phyloP scores from a whole-genome alignment of 2,797 vertebrate genomes.

The Furcifer pardalis region DNA sequence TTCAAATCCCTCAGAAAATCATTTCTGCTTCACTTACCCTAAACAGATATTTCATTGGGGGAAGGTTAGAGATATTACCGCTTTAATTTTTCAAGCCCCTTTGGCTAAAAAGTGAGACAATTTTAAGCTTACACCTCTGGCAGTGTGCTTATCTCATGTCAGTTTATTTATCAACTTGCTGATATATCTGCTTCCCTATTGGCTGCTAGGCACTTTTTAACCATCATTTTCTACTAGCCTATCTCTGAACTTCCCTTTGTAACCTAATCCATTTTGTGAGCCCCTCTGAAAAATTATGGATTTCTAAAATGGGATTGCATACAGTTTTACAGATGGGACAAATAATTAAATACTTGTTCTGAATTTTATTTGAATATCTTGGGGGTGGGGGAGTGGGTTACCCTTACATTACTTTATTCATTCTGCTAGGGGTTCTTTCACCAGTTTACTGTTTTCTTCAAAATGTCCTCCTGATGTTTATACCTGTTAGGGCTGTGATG shows the following conservation, averaged over 20 bases:
- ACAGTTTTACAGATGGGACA: constrained; percentile 13
- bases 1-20: background rate
- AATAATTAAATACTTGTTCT: background rate
- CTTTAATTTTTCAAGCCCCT: constrained; percentile 8
- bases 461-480: background rate
- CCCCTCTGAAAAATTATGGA: background rate
- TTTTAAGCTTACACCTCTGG: background rate
- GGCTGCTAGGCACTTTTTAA: constrained; percentile 15
- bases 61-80: background rate
- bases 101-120: background rate
- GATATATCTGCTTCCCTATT: constrained; percentile 13
- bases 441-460: constrained; percentile 14
- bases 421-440: background rate
- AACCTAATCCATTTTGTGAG: constrained; percentile 30
- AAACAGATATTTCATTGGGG: constrained; percentile 13
- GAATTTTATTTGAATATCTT: background rate
- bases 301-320: constrained; percentile 18
- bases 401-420: background rate
- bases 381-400: constrained; percentile 18
- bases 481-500: background rate
- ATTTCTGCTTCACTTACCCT: constrained; percentile 23
- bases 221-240: constrained; percentile 18
- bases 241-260: constrained; percentile 21
- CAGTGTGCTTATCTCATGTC: background rate
- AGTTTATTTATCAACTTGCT: constrained; percentile 10